phyloP scores from a whole-genome alignment of 2,113 vertebrate genomes.

The Mastomys coucha region DNA sequence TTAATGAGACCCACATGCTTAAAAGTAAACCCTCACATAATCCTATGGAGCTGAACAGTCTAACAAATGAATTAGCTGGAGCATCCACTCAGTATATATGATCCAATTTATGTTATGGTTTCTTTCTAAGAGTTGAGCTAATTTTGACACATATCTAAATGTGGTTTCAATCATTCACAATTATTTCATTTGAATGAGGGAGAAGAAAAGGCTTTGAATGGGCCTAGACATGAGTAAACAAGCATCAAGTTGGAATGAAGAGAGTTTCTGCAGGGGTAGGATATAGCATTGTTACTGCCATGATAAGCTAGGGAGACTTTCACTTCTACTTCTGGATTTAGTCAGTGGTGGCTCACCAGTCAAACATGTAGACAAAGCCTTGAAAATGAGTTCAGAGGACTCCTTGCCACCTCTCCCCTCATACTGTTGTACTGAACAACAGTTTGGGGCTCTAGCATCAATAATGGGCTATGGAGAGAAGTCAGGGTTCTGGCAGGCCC shows the following conservation, averaged over 20 bases:
- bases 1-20: constrained; percentile 86
- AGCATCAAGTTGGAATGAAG: constrained; percentile 77
- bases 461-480: constrained; percentile 58
- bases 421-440: constrained; percentile 67
- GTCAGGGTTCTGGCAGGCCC: not conserved
- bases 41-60: constrained; percentile 84
- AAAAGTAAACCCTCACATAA: constrained; percentile 86
- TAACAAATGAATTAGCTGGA: constrained; percentile 87
- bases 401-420: constrained; percentile 64
- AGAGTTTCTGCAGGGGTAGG: constrained; percentile 48
- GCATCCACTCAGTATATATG: constrained; percentile 88
- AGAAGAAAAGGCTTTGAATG: constrained; percentile 78
- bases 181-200: constrained; percentile 74
- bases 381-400: constrained; percentile 66
- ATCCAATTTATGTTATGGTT: constrained; percentile 88
- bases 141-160: constrained; percentile 89
- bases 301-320: constrained; percentile 77
- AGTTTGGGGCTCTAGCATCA: constrained; percentile 65
- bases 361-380: constrained; percentile 67
- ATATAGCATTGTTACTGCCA: constrained; percentile 50
- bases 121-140: constrained; percentile 87
- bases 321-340: constrained; percentile 76
- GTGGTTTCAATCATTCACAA: constrained; percentile 88
- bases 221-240: constrained; percentile 77
- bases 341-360: constrained; percentile 55